Evolutionary conservation across 1,140 invertebrate genomes (phyloP).

Genomic region (Heliconius himera): DNA sequence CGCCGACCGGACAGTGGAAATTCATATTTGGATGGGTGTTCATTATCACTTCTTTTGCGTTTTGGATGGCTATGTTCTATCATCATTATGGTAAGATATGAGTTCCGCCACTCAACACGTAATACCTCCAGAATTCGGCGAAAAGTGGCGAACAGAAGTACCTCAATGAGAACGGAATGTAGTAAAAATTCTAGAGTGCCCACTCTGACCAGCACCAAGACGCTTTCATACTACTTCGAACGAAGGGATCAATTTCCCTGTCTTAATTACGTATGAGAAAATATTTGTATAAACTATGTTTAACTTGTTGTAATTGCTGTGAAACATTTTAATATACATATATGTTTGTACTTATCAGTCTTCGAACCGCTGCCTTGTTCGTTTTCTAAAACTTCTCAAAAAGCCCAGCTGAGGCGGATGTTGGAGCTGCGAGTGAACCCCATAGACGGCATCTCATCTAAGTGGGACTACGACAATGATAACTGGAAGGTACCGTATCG

Average conservation of each 20-base stretch:
- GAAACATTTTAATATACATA: too few species aligned
- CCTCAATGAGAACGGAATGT: too few species aligned
- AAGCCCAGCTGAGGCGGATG: conserved; percentile 90
- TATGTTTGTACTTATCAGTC: conserved; percentile 81
- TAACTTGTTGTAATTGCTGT: too few species aligned
- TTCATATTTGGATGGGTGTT: conserved; percentile 83
- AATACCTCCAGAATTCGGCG: too few species aligned
- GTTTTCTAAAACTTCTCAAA: conserved; percentile 87
- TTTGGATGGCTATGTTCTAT: conserved; percentile 87
- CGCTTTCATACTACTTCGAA: too few species aligned
- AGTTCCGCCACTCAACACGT: too few species aligned
- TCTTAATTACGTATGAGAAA: too few species aligned
- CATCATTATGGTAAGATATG: conserved; percentile 85
- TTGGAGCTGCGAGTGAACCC: conserved; percentile 89
- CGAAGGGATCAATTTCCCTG: too few species aligned
- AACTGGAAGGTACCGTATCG: conserved; percentile 86
- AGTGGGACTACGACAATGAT: conserved; percentile 87
- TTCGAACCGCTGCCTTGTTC: conserved; percentile 87
- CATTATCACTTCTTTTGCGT: conserved; percentile 80
- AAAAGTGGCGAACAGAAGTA: too few species aligned
- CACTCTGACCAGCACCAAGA: too few species aligned
- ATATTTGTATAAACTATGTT: too few species aligned
- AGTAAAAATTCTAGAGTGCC: too few species aligned
- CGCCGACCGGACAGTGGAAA: conserved; percentile 95
- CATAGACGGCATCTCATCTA: conserved; percentile 87